Evolutionary conservation across 2,113 vertebrate species (phyloP), one percentile per base, ranked within the genome.

Genomic region (Cololabis saira): DNA sequence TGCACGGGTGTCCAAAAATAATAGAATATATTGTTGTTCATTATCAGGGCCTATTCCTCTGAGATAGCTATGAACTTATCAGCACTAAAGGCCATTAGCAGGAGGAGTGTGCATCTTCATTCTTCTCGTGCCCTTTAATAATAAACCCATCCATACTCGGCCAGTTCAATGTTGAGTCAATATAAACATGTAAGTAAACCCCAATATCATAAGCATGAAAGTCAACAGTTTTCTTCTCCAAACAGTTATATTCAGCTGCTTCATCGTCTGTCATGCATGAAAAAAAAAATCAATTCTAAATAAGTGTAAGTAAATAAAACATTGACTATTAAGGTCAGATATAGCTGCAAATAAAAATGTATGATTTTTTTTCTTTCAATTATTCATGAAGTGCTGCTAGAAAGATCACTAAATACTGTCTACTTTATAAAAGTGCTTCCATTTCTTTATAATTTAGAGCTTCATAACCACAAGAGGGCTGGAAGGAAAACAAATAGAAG

Each of bases 371-470:
- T 40, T 41, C 21, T 9, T 27, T 82, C 71, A 76, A 86, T 84
- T 76, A 86, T 88, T 90, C 17, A 87, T 14, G 40, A 60, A 4
- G 14, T 48, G 11, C 44, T 21, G 56, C 68, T 52, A 61, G 47
- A 67, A 63, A 71, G 16, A 80, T 63, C 19, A 61, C 67, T 53
- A 78, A 79, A 77, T 44, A 54, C 30, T 61, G 53, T 72, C 54
- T 55, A 50, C 59, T 44, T 73, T 66, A 44, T 42, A 76, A 67
- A 73, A 61, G 67, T 17, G 21, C 68, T 66, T 74, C 43, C 51
- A 40, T 56, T 43, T 69, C 47, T 89, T 49, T 88, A 90, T 89
- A 74, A 87, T 90, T 87, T 48, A 90, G 27, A 71, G n/a, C 33
- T 45, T 37, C 0, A 19, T 59, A 52, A 48, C 47, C 37, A 53